Percentiles rank a stretch among this genome's conserved stretches.
These are phyloP conservation scores for Eonycteris spelaea DNA, from an alignment of 2,113 vertebrate genomes.

Conservation along the genomic window DNA sequence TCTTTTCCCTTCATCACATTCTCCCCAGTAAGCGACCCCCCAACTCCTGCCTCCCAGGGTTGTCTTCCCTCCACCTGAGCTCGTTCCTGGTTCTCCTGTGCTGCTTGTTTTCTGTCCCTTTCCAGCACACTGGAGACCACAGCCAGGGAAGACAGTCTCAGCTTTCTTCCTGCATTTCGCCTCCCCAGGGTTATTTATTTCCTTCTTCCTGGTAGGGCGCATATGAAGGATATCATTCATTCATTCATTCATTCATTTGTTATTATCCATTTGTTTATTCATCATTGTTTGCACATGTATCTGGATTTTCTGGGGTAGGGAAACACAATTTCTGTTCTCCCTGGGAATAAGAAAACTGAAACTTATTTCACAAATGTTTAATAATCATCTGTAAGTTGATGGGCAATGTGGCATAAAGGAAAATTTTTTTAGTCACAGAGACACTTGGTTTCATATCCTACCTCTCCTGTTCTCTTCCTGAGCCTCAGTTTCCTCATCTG, in stretches of 20 bases:
- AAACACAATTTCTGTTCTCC: not conserved
- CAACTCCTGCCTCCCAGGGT: rapidly evolving
- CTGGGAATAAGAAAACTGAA: not conserved
- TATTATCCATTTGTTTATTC: not conserved
- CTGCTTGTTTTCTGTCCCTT: not conserved
- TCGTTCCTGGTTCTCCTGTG: not conserved
- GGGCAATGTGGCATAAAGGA: not conserved
- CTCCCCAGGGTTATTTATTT: not conserved
- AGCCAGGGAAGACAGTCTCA: not conserved
- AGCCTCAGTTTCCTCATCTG: not conserved
- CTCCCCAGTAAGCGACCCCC: not conserved
- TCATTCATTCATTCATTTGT: not conserved
- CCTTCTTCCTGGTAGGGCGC: conserved; percentile 40
- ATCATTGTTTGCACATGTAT: not conserved
- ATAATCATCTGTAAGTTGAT: not conserved
- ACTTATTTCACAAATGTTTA: not conserved
- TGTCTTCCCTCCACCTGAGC: not conserved
- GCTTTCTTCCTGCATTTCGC: not conserved
- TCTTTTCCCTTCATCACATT: not conserved
- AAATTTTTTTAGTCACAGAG: not conserved
- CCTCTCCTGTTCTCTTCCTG: not conserved
- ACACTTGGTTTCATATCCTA: not conserved
- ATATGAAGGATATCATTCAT: not conserved
- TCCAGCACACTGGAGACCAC: not conserved
- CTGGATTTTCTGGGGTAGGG: not conserved